phyloP scores from a whole-genome alignment of 1,140 invertebrate genomes.

The Pogonomyrmex californicus region DNA sequence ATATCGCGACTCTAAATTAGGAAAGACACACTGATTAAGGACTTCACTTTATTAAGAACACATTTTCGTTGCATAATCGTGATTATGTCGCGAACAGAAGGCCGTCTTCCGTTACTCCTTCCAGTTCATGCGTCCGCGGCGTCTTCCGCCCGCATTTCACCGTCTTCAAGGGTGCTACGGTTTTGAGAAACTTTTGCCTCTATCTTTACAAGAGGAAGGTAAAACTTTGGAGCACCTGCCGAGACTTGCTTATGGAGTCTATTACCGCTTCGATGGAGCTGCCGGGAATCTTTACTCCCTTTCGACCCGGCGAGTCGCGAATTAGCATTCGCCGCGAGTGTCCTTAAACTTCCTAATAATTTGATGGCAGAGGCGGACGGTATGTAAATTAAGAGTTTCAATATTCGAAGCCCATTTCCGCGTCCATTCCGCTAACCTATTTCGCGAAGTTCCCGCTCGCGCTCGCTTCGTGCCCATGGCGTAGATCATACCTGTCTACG shows the following conservation, averaged over 20 bases:
- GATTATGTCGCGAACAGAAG: neutral
- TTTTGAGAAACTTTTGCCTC: conserved; percentile 70
- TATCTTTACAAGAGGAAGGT: conserved; percentile 65
- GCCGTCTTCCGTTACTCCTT: neutral
- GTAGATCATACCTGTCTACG: conserved; percentile 46
- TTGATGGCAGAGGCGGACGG: conserved; percentile 56
- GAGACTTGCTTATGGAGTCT: conserved; percentile 74
- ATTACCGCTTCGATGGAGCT: conserved; percentile 71
- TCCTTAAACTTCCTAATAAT: conserved; percentile 69
- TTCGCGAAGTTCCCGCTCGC: conserved; percentile 46
- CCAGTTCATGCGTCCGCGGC: conserved; percentile 9
- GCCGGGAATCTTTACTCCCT: conserved; percentile 69
- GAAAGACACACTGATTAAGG: neutral
- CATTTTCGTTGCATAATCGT: no score
- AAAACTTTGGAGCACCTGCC: conserved; percentile 73
- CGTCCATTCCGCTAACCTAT: conserved; percentile 58
- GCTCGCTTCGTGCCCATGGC: conserved; percentile 27
- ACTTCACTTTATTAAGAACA: neutral
- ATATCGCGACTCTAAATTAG: conserved; percentile 1
- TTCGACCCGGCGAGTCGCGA: conserved; percentile 55
- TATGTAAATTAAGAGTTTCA: conserved; percentile 66
- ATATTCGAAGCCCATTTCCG: conserved; percentile 64
- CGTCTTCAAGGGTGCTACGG: conserved; percentile 61
- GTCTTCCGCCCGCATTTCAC: conserved; percentile 51
- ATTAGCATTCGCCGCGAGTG: conserved; percentile 66